Conservation (phyloP, 2,888 invertebrate genomes). For the Sympetrum striolatum region DNA sequence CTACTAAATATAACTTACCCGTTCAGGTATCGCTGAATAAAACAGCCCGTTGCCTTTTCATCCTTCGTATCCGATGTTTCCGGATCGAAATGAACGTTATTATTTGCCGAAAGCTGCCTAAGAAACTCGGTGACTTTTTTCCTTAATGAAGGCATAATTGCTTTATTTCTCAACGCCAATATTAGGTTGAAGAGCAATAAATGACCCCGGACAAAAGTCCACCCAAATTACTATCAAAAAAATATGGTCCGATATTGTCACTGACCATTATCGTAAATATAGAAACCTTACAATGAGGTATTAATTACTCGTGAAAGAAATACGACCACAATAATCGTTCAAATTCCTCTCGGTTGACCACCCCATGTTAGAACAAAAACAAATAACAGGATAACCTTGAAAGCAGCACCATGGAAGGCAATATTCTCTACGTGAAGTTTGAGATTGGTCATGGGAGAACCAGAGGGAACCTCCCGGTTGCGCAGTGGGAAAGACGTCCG, state of each 20-base stretch:
- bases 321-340: no score
- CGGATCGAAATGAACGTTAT: conserved; percentile 63
- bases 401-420: no score
- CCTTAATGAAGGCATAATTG: conserved; percentile 71
- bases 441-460: no score
- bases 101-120: conserved; percentile 72
- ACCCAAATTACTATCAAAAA: neutral
- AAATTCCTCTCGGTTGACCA: no score
- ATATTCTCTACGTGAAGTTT: no score
- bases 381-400: no score
- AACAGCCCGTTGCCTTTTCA: conserved; percentile 62
- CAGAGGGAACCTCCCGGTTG: no score
- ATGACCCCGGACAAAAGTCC: neutral
- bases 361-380: no score
- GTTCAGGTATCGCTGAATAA: conserved; percentile 73
- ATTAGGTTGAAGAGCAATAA: neutral
- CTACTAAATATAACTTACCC: conserved; percentile 62
- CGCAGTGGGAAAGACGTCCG: no score
- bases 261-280: neutral
- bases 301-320: no score
- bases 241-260: neutral
- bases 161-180: neutral
- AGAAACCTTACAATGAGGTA: neutral
- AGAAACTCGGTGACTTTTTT: conserved; percentile 76
- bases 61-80: conserved; percentile 57